Base-by-base conservation (phyloP, 2,888 invertebrate species). In the Agrotis exclamationis region DNA sequence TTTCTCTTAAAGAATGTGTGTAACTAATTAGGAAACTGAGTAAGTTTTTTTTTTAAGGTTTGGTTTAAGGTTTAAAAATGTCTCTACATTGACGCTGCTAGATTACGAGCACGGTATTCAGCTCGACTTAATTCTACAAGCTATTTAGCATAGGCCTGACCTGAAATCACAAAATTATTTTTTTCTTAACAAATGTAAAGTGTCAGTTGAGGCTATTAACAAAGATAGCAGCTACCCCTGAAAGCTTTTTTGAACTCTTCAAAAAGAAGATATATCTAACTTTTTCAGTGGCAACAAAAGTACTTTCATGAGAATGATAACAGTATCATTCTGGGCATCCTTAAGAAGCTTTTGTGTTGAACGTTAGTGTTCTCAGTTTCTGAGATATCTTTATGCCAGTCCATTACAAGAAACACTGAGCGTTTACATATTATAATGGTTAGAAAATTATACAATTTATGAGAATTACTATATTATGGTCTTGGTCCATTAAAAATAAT, bases 1-100 rank as follows among this genome's bases (percentile, higher is more conserved):
- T 79, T 75, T 82, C 68, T 74, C 20, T 58, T 64, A 2, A 77
- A 63, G 58, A 68, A 77, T 82, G 67, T n/a, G 48, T 59, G 59
- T 70, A 79, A 69, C 20, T 78, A 22, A 63, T 69, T 58, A 1
- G 48, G 64, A 64, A 48, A 47, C 7, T 11, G 16, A 56, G 7
- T 18, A 2, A 7, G 24, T 20, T 56, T 59, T 54, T 63, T n/a
- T n/a, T n/a, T 22, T 6, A 53, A 13, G n/a, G 4, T 45, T 47
- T 60, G n/a, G n/a, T n/a, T 22, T 6, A 53, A 13, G n/a, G 4
- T 45, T 47, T 60, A 53, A 28, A 22, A 45, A 63, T 13, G n/a
- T 33, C 9, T 13, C 3, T 45, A 11, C n/a, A 56, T 60, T 48
- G 20, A 18, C 63, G 6, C 24, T 16, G 53, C 39, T 11, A 28